Evolutionary conservation across 2,113 vertebrate species (phyloP).

Genomic region (Hoplias malabaricus): DNA sequence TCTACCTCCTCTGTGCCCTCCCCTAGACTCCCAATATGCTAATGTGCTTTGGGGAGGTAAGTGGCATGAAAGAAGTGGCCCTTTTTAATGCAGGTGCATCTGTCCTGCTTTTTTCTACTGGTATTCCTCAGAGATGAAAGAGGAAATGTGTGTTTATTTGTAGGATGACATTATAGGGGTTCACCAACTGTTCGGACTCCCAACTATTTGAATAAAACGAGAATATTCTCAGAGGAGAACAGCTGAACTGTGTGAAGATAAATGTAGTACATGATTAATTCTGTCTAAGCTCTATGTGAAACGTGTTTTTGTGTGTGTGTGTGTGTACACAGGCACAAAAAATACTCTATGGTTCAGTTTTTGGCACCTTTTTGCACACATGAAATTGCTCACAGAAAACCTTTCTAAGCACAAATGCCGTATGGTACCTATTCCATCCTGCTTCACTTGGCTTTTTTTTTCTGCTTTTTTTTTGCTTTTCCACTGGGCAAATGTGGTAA

Average conservation of each 20-base stretch:
- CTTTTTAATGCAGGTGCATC: constrained; percentile 85
- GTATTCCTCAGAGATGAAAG: constrained; percentile 65
- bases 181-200: constrained; percentile 74
- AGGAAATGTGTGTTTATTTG: constrained; percentile 50
- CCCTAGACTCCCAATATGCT: constrained; percentile 87
- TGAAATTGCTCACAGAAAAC: no score
- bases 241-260: constrained; percentile 59
- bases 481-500: no score
- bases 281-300: constrained; percentile 73
- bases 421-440: no score
- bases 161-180: constrained; percentile 70
- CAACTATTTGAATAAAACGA: constrained; percentile 68
- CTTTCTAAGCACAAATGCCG: no score
- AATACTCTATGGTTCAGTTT: no score
- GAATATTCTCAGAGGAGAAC: constrained; percentile 57
- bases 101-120: constrained; percentile 74
- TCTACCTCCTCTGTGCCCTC: constrained; percentile 68
- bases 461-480: no score
- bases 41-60: constrained; percentile 79
- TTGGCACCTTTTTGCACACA: no score
- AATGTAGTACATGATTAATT: constrained; percentile 73
- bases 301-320: constrained; percentile 17
- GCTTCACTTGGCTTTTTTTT: no score
- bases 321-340: neutral
- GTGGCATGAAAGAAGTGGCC: constrained; percentile 72